A percentile compares a stretch with the other conserved stretches of the same genome.
phyloP scores from a whole-genome alignment of 1,140 invertebrate genomes.

The Heliconius nattereri region DNA sequence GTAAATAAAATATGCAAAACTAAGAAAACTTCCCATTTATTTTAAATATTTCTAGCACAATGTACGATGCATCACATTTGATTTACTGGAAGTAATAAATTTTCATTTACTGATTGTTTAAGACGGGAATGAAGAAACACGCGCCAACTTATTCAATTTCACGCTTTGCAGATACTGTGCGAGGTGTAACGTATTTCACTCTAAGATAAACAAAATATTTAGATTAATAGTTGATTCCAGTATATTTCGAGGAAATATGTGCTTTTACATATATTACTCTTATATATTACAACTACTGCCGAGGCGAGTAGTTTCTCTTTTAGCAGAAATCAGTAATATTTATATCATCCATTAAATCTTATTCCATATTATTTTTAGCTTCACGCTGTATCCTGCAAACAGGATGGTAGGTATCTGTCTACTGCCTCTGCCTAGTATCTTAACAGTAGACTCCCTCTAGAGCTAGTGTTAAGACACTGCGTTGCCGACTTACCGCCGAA shows the following conservation, averaged over 20 bases:
- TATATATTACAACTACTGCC: no score
- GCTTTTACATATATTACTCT: not conserved
- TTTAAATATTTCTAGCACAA: not conserved
- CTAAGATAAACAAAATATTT: not conserved
- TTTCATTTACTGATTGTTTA: constrained; percentile 21
- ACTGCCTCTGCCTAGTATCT: no score
- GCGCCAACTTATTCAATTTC: constrained; percentile 22
- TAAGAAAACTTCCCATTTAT: not conserved
- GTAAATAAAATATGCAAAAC: not conserved
- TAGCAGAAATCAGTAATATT: no score
- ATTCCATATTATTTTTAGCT: no score
- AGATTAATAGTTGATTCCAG: not conserved
- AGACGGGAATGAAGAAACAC: constrained; percentile 9
- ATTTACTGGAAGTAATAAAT: constrained; percentile 14
- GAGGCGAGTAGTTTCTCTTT: no score
- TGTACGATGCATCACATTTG: constrained; percentile 4
- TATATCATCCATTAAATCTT: no score
- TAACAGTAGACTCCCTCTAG: no score
- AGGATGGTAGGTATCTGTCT: no score
- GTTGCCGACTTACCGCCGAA: no score
- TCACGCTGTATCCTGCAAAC: no score
- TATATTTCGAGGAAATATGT: not conserved
- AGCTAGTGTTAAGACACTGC: no score
- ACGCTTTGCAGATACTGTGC: not conserved
- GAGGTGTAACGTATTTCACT: not conserved